A percentile compares a stretch with the other conserved stretches of the same genome.
Evolutionary conservation across 2,113 vertebrate species (phyloP).

Genomic region (Pyrgilauda ruficollis): DNA sequence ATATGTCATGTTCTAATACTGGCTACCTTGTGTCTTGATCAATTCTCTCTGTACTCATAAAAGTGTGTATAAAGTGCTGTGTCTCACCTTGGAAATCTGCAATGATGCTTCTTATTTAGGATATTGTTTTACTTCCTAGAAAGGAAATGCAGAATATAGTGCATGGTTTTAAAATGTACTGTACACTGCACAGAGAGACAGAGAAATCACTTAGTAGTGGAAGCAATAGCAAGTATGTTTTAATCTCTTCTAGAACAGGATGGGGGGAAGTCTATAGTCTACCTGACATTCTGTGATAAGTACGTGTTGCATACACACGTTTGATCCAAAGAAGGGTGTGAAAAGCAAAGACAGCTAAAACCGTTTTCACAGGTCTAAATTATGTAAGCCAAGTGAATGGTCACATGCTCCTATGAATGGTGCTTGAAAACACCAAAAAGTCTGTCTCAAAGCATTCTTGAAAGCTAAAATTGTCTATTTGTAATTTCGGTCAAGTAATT

Average conservation of each 20-base stretch:
- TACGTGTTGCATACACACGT: neutral
- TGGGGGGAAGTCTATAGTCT: neutral
- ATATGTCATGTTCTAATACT: neutral
- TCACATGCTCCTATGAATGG: neutral
- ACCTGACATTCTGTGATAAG: neutral
- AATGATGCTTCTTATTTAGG: neutral
- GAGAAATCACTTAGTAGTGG: neutral
- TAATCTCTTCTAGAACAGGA: neutral
- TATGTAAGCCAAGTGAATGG: neutral
- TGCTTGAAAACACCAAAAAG: neutral
- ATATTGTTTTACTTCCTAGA: neutral
- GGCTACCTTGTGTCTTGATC: neutral
- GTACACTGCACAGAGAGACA: neutral
- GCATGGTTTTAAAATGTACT: neutral
- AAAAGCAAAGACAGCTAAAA: neutral
- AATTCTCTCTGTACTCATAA: neutral
- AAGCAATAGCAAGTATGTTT: neutral
- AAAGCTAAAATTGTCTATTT: neutral
- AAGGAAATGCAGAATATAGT: neutral
- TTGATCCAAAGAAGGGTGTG: neutral
- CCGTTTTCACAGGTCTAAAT: neutral
- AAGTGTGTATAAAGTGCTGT: neutral
- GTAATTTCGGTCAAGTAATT: neutral
- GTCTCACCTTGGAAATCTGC: neutral
- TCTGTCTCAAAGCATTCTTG: neutral